A percentile compares a stretch with the other conserved stretches of the same genome.
Evolutionary conservation across 2,888 invertebrate genomes (phyloP).

Genomic region (Oscheius sp.): DNA sequence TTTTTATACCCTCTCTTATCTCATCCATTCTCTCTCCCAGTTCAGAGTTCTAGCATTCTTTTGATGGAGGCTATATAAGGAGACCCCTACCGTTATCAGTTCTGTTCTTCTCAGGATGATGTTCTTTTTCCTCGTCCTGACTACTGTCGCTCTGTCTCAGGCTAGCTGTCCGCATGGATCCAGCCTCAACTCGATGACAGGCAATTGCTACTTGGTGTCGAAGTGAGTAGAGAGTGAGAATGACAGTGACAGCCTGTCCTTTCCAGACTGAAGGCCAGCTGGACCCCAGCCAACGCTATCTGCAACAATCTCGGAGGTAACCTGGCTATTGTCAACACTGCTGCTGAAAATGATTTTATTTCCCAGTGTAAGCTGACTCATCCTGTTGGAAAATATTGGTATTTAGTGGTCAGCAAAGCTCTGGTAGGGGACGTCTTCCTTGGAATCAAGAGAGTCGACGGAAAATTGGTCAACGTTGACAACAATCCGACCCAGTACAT

Average conservation of each 20-base stretch:
- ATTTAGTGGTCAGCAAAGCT: not conserved
- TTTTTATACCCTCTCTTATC: not conserved
- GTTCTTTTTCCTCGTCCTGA: not conserved
- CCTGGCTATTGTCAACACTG: not conserved
- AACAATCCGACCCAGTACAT: not conserved
- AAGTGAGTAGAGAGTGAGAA: slow-evolving; percentile 4
- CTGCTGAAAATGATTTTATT: slow-evolving; percentile 11
- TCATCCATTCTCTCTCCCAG: not conserved
- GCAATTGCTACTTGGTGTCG: slow-evolving; percentile 13
- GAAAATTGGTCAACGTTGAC: not conserved
- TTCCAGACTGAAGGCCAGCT: slow-evolving; percentile 12
- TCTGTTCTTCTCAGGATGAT: not conserved
- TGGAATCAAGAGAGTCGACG: not conserved
- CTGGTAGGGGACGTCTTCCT: slow-evolving; percentile 12
- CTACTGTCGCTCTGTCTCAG: not conserved
- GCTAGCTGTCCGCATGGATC: slow-evolving; percentile 21
- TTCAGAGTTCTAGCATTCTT: not conserved
- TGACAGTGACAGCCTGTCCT: slow-evolving; percentile 36
- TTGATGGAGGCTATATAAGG: not conserved
- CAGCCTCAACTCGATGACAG: not conserved
- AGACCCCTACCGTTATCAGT: not conserved
- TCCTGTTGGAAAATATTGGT: not conserved
- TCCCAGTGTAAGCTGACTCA: not conserved
- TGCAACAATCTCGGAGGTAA: slow-evolving; percentile 8
- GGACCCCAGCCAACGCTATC: slow-evolving; percentile 2